Evolutionary conservation across 2,888 invertebrate species (phyloP), one percentile per base, ranked within the genome.

Genomic region (Agriotes lineatus): DNA sequence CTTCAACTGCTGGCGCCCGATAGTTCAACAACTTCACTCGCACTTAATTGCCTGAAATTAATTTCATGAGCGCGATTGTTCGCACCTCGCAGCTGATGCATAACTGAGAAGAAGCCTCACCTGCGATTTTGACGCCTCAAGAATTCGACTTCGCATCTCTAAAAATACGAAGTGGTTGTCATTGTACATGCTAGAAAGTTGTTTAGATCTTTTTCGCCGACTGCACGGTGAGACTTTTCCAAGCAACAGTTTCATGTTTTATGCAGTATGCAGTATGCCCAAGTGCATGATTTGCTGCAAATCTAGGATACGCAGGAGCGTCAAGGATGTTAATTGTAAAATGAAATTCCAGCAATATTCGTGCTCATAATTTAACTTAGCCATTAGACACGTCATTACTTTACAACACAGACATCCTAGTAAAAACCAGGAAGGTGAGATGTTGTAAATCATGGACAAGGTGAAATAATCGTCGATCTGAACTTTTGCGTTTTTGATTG

Each of bases 1-100:
- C n/a, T n/a, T n/a, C n/a, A n/a, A n/a, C n/a, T n/a, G n/a, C n/a
- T n/a, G 10, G 19, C 19, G 18, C 44, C 20, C 20, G 48, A 22
- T 48, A 48, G 22, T 48, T 20, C 25, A 48, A 48, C 22, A 48
- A 48, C n/a, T 48, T 48, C 48, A 48, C 48, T 44, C 44, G 18
- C 19, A 44, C 19, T 44, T 44, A 44, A 20, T 44, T 44, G n/a
- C 44, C 19, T 19, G 20, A 44, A 44, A 44, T 44, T 44, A 20
- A 44, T 44, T 44, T 4, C 44, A 44, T 44, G 20, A 44, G 25
- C 7, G 19, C 22, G 12, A 48, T 48, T 48, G 12, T 48, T 25
- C 22, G 7, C 48, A 25, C 12, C 25, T 12, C 10, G 25, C 22
- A 12, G 19, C 19, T 45, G 45, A 9, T 7, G 25, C 16, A 7